Conservation (phyloP, 2,888 invertebrate genomes). For the Cosmopolites sordidus region DNA sequence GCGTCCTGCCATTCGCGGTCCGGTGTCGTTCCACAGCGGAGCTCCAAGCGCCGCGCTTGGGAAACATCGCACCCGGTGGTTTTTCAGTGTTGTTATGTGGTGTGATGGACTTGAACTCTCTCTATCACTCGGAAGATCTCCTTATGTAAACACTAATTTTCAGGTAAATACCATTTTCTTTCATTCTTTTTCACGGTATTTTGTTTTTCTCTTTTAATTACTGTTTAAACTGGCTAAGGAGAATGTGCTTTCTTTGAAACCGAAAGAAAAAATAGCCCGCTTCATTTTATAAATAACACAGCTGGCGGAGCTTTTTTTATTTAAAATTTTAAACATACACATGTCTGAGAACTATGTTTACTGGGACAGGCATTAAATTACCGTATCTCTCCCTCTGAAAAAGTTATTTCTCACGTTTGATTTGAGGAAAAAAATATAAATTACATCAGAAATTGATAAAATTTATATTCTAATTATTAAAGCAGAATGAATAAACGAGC, state of each 20-base stretch:
- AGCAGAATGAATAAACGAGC: too few relatives aligned
- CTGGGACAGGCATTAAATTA: slow-evolving; percentile 4
- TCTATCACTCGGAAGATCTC: slow-evolving; percentile 13
- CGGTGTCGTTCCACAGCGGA: slow-evolving; percentile 13
- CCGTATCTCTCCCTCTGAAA: too few relatives aligned
- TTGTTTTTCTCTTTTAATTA: neutral
- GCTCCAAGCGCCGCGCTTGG: slow-evolving; percentile 11
- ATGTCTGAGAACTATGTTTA: slow-evolving; percentile 3
- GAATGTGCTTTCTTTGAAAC: too few relatives aligned
- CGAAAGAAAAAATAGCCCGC: neutral
- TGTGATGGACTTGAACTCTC: slow-evolving; percentile 22
- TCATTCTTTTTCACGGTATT: neutral
- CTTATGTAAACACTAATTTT: slow-evolving; percentile 19
- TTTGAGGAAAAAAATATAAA: too few relatives aligned
- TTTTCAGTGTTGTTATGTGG: slow-evolving; percentile 24
- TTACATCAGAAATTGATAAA: too few relatives aligned
- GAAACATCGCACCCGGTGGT: slow-evolving; percentile 18
- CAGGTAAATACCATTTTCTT: slow-evolving; percentile 18
- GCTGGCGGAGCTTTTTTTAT: neutral
- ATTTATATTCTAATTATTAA: too few relatives aligned
- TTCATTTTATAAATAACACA: too few relatives aligned
- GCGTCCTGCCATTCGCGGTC: slow-evolving; percentile 21
- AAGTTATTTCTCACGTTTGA: too few relatives aligned
- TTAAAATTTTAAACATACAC: neutral
- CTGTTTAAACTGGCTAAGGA: too few relatives aligned